phyloP scores from a whole-genome alignment of 1,140 invertebrate species.

The Octopus bimaculoides region DNA sequence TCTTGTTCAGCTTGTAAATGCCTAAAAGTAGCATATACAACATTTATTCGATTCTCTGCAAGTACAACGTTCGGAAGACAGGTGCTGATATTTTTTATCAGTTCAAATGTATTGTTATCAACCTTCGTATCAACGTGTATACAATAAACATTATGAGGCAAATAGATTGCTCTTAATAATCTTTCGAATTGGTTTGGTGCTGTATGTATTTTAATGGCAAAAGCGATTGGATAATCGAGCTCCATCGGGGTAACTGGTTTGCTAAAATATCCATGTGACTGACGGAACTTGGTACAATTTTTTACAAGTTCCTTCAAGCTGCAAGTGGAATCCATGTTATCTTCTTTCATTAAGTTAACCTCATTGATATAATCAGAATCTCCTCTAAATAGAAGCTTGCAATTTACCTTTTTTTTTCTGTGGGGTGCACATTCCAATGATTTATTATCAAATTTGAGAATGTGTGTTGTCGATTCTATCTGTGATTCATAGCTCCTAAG shows the following conservation, averaged over 20 bases:
- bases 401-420: background rate
- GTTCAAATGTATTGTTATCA: conserved; percentile 21
- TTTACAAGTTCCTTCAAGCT: conserved; percentile 21
- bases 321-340: conserved; percentile 12
- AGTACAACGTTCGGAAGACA: conserved; percentile 45
- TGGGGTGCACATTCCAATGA: background rate
- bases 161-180: conserved; percentile 48
- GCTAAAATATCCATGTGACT: conserved; percentile 24
- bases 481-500: too few species aligned
- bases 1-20: conserved; percentile 33
- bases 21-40: conserved; percentile 32
- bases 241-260: conserved; percentile 30
- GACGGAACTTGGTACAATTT: conserved; percentile 26
- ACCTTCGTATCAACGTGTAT: conserved; percentile 49
- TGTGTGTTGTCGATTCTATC: too few species aligned
- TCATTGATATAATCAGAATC: conserved; percentile 11
- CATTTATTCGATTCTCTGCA: conserved; percentile 21
- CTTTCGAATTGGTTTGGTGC: conserved; percentile 43
- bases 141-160: conserved; percentile 55
- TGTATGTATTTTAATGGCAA: conserved; percentile 41
- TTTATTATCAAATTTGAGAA: background rate
- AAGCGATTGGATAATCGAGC: conserved; percentile 42
- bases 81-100: conserved; percentile 30
- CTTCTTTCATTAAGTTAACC: conserved; percentile 4
- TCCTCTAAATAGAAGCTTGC: background rate